Base-by-base conservation (phyloP, 2,113 vertebrate species). In the Paracanthobrama guichenoti region DNA sequence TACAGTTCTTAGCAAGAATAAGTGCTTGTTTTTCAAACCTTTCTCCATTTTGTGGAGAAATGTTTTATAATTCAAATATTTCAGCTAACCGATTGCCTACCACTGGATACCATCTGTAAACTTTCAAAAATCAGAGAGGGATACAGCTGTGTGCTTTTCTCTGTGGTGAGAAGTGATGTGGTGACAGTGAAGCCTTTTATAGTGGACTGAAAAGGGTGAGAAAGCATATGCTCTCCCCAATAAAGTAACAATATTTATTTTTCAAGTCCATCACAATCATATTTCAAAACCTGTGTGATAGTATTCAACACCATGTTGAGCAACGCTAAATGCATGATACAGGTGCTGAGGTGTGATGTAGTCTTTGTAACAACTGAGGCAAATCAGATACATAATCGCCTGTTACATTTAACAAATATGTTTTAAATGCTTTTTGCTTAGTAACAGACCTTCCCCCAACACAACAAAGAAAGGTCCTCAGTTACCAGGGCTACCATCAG, bases 1-100 rank as follows among this genome's bases (percentile, higher is more conserved):
- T 60, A 26, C 44, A 59, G 14, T 28, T 48, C 75, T 79, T 74
- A 74, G 24, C 53, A 64, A 79, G 79, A 14, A 42, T 35, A 60
- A 48, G 13, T 69, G 67, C 24, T 62, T 14, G 20, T 7, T 24
- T 69, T 72, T 71, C 18, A 71, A 72, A 57, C 28, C 67, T 66
- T 24, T 10, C 20, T 78, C 50, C 8, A 16, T 59, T 76, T 69
- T 18, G 3, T 53, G 44, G 7, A 53, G 3, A 74, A 74, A 50
- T 73, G 18, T 73, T 67, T 18, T 67, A 39, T 22, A 35, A 35
- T 67, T 67, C 7, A 20, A 20, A 67, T 13, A 46, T 6, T 72
- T 12, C 20, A 26, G n/a, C 44, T 8, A 48, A 2, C 26, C 50
- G 44, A 48, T 69, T 67, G 16, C 9, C 16, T 67, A 35, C 64